These are phyloP conservation scores for Temnothorax longispinosus DNA, from an alignment of 1,140 invertebrate species.

Conservation along the genomic window DNA sequence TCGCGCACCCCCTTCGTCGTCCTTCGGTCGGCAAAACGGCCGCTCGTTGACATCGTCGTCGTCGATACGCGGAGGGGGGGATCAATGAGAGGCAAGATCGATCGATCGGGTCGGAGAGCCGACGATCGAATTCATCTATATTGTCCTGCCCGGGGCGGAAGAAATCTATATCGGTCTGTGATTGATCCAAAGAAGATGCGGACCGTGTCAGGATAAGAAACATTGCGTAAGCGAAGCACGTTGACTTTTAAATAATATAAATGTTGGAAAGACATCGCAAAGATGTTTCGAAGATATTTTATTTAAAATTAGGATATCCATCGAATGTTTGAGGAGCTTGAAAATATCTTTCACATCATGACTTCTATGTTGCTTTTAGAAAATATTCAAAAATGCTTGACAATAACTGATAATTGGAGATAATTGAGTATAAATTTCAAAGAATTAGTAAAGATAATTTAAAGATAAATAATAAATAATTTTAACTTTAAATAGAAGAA, in stretches of 20 bases:
- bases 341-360: background rate
- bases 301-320: background rate
- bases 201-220: conserved; percentile 21
- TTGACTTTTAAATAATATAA: background rate
- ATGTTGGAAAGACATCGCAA: background rate
- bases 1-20: conserved; percentile 53
- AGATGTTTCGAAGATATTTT: background rate
- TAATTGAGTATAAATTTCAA: background rate
- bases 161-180: background rate
- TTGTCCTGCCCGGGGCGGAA: background rate
- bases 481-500: background rate
- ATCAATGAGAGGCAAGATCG: conserved; percentile 44
- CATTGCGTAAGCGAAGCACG: conserved; percentile 2
- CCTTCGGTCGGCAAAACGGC: conserved; percentile 20
- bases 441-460: background rate
- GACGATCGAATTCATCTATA: background rate
- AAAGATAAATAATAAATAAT: background rate
- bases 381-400: background rate
- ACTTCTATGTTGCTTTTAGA: background rate
- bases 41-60: conserved; percentile 27
- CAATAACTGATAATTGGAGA: background rate
- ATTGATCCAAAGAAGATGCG: conserved; percentile 30
- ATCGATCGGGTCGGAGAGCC: conserved; percentile 1
- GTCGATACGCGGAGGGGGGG: conserved; percentile 9
- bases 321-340: background rate